These are phyloP conservation scores for Drosophila sturtevanti DNA, from an alignment of 1,140 invertebrate species.

Conservation along the genomic window DNA sequence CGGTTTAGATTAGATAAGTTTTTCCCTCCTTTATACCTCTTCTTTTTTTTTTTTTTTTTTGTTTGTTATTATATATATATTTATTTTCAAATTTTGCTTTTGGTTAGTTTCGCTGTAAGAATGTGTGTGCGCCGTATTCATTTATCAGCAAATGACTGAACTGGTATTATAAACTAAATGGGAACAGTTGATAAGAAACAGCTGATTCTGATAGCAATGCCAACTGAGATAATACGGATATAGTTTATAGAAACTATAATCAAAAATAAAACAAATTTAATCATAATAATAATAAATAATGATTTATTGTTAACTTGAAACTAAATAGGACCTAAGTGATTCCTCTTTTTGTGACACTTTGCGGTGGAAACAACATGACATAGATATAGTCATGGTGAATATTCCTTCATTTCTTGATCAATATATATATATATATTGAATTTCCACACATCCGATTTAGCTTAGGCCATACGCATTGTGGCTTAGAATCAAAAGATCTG, in stretches of 20 bases:
- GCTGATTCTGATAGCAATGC: neutral
- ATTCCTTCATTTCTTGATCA: neutral
- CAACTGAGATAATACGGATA: neutral
- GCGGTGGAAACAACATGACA: neutral
- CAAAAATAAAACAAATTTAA: too few species aligned
- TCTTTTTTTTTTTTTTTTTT: neutral
- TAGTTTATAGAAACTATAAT: too few species aligned
- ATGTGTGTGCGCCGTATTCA: neutral
- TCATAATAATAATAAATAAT: neutral
- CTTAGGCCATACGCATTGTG: neutral
- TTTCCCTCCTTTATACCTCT: too few species aligned
- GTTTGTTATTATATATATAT: neutral
- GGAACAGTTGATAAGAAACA: neutral
- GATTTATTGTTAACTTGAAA: too few species aligned
- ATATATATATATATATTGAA: neutral
- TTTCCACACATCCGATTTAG: neutral
- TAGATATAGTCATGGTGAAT: neutral
- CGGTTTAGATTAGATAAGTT: neutral
- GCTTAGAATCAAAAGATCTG: neutral
- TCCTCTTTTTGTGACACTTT: neutral
- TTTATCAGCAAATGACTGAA: neutral
- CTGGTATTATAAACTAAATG: neutral
- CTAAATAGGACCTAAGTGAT: neutral
- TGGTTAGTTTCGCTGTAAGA: neutral
- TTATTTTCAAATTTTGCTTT: neutral